Conservation (phyloP, 2,797 vertebrate species). For the Sebastolobus altivelis region DNA sequence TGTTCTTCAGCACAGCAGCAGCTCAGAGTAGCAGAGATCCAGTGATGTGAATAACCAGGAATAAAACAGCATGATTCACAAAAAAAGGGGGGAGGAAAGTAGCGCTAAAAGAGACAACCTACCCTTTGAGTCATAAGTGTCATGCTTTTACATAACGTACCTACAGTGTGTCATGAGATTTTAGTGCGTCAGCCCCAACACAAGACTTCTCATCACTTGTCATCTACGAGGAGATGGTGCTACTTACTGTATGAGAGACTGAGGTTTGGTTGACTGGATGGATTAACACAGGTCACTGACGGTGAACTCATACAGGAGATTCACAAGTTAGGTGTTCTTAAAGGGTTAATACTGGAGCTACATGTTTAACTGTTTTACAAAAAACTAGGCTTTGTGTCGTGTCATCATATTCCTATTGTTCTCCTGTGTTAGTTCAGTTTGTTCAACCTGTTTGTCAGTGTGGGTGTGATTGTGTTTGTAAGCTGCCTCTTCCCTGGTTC, state of each 20-base stretch:
- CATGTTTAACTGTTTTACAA: constrained; percentile 19
- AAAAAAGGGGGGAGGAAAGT: background rate
- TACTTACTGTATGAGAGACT: background rate
- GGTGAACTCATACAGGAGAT: background rate
- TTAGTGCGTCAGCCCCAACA: background rate
- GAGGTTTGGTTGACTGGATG: constrained; percentile 44
- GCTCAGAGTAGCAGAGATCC: constrained; percentile 45
- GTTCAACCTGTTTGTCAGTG: background rate
- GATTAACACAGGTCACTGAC: constrained; percentile 30
- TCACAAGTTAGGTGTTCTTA: background rate
- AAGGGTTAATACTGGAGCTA: constrained; percentile 29
- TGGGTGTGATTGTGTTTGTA: background rate
- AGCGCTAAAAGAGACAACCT: constrained; percentile 18
- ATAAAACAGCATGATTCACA: background rate
- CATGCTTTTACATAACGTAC: background rate
- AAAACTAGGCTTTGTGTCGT: constrained; percentile 1
- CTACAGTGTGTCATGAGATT: background rate
- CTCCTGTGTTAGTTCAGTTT: constrained; percentile 3
- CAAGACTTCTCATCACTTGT: background rate
- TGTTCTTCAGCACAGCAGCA: constrained; percentile 45
- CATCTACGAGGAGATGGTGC: background rate
- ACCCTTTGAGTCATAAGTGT: background rate
- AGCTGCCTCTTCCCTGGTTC: constrained; percentile 51
- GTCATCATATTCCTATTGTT: background rate
- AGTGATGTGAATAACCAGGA: constrained; percentile 27